Conservation (phyloP, 2,888 invertebrate species). For the Epirrita christyi region DNA sequence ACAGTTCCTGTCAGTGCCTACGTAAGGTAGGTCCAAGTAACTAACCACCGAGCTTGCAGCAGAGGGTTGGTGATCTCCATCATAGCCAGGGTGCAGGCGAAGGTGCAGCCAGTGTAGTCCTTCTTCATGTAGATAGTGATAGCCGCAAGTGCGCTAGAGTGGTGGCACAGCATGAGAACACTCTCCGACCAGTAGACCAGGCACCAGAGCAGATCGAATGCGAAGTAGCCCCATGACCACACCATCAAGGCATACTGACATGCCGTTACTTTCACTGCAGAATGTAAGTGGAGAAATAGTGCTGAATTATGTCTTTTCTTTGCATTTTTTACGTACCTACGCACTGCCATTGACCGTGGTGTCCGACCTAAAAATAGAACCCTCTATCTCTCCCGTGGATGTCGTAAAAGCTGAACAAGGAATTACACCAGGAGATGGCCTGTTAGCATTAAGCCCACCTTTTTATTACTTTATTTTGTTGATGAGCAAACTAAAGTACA, state of each 20-base stretch:
- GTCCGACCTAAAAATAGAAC: too few relatives aligned
- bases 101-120: slow-evolving; percentile 78
- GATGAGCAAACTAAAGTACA: too few relatives aligned
- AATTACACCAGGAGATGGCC: too few relatives aligned
- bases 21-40: slow-evolving; percentile 8
- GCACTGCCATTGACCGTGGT: too few relatives aligned
- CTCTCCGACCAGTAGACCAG: slow-evolving; percentile 78
- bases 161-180: slow-evolving; percentile 83
- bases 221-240: slow-evolving; percentile 86
- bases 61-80: slow-evolving; percentile 87
- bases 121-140: slow-evolving; percentile 79
- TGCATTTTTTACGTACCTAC: too few relatives aligned
- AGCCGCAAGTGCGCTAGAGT: slow-evolving; percentile 78
- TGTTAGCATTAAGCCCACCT: too few relatives aligned
- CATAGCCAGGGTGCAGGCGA: slow-evolving; percentile 81
- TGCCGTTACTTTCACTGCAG: slow-evolving; percentile 59
- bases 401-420: too few relatives aligned
- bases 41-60: slow-evolving; percentile 85
- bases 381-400: too few relatives aligned
- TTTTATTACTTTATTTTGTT: too few relatives aligned
- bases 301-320: too few relatives aligned
- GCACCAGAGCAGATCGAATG: slow-evolving; percentile 86
- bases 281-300: background rate
- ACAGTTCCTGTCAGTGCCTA: too few relatives aligned
- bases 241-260: slow-evolving; percentile 75